Evolutionary conservation across 30 jellyfish, hydroid and myxozoan genomes (phyloP).

Genomic region (Turritopsis dohrnii): DNA sequence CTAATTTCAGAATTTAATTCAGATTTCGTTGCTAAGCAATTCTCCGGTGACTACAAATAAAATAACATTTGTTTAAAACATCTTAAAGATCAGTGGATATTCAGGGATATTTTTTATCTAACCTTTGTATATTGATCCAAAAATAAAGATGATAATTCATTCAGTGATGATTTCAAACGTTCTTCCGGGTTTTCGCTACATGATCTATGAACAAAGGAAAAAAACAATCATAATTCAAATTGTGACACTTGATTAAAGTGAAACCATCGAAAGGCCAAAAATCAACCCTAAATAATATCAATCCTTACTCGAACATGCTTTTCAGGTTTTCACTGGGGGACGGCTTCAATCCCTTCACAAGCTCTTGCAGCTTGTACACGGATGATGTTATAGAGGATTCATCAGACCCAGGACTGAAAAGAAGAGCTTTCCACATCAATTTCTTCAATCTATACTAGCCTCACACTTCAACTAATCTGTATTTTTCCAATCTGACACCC

Average conservation of each 20-base stretch:
- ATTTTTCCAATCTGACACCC: too few species aligned
- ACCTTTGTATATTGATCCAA: conserved; percentile 65
- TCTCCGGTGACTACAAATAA: not conserved
- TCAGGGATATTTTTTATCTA: too few species aligned
- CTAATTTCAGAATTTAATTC: not conserved
- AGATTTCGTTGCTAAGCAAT: not conserved
- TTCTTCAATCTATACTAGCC: not conserved
- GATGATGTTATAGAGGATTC: conserved; percentile 35
- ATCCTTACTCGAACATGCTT: conserved; percentile 40
- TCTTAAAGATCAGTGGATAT: too few species aligned
- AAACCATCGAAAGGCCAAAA: too few species aligned
- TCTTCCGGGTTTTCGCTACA: conserved; percentile 67
- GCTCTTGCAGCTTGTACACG: conserved; percentile 69
- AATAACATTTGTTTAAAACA: too few species aligned
- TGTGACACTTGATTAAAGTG: too few species aligned
- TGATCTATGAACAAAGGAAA: conserved; percentile 29
- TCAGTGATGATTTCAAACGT: conserved; percentile 23
- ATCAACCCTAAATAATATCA: not conserved
- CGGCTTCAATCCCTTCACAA: conserved; percentile 64
- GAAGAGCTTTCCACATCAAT: not conserved
- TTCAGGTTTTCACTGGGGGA: conserved; percentile 61
- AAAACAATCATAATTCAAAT: not conserved
- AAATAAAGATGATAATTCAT: conserved; percentile 44
- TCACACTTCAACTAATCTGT: not conserved
- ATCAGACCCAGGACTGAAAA: conserved; percentile 9